Conservation (phyloP, 2,888 invertebrate species). For the Oasisia sp. region DNA sequence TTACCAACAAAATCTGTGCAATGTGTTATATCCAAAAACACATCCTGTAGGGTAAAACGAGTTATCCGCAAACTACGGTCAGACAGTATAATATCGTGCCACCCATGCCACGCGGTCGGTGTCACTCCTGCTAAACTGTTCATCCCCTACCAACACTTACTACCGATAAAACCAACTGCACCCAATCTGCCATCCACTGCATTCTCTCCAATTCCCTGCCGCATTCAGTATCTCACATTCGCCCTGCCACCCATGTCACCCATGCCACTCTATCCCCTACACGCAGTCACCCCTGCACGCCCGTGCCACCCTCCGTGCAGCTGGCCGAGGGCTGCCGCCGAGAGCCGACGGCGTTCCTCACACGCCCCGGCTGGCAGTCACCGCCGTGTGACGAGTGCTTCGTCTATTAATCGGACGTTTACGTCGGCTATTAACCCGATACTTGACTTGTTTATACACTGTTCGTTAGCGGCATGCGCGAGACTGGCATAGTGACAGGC, state of each 20-base stretch:
- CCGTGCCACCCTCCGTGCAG: neutral
- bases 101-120: neutral
- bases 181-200: neutral
- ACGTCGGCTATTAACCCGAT: constrained; percentile 17
- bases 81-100: neutral
- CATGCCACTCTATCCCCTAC: neutral
- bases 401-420: constrained; percentile 1
- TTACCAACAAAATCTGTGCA: too few species aligned
- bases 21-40: too few species aligned
- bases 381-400: neutral
- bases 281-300: neutral
- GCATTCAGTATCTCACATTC: neutral
- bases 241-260: neutral
- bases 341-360: neutral
- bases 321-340: neutral
- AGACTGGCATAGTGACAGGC: neutral
- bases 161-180: neutral
- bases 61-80: too few species aligned
- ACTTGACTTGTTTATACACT: neutral
- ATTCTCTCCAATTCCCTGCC: neutral
- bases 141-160: neutral
- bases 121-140: neutral
- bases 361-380: neutral
- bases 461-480: neutral
- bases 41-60: too few species aligned